phyloP scores from a whole-genome alignment of 2,888 invertebrate genomes.

The Calameuta filiformis region DNA sequence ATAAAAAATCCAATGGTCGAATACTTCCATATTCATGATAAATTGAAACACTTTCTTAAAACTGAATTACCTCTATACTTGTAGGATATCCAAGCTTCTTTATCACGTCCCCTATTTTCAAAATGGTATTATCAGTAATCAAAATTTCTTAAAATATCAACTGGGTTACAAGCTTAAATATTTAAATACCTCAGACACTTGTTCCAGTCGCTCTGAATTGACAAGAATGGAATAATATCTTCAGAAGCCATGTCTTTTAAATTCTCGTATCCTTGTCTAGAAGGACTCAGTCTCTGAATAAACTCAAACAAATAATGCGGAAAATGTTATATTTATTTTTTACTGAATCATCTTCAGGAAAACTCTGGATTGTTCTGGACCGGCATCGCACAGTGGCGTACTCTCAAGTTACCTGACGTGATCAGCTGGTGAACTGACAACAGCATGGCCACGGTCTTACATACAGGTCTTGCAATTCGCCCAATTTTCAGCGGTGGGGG shows the following conservation, averaged over 20 bases:
- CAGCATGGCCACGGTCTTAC: neutral
- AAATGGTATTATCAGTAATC: conserved; percentile 16
- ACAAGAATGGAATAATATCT: conserved; percentile 63
- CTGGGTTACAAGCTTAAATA: neutral
- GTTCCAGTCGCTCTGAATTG: conserved; percentile 71
- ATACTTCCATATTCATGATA: neutral
- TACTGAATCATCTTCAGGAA: neutral
- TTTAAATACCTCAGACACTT: conserved; percentile 66
- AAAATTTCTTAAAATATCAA: neutral
- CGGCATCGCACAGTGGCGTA: neutral
- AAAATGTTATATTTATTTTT: neutral
- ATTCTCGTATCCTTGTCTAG: neutral
- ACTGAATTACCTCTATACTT: conserved; percentile 56
- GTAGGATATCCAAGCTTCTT: conserved; percentile 69
- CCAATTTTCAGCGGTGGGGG: too few species aligned
- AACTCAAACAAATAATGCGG: neutral
- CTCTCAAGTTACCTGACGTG: conserved; percentile 2
- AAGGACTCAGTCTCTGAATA: neutral
- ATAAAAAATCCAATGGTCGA: neutral
- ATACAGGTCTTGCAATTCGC: too few species aligned
- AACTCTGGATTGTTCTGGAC: neutral
- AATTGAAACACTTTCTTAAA: neutral
- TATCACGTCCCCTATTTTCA: conserved; percentile 65
- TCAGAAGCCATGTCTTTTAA: conserved; percentile 12
- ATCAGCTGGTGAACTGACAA: neutral